These are phyloP conservation scores for Poicephalus gulielmi DNA, from an alignment of 2,113 vertebrate genomes.

Conservation along the genomic window DNA sequence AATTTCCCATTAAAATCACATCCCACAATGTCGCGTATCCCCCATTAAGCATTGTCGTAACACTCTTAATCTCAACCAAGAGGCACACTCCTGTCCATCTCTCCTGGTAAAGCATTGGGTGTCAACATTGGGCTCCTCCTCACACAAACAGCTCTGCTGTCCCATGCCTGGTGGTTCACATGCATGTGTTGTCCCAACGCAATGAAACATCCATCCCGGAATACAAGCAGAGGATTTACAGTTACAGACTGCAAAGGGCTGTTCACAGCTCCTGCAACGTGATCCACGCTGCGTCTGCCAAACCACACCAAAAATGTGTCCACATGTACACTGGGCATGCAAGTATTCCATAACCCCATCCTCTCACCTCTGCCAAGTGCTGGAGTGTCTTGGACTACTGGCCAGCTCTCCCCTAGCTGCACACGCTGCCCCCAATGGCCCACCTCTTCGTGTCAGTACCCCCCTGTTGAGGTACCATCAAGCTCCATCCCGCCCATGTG, in stretches of 20 bases:
- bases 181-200: rapidly evolving
- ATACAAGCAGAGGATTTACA: background rate
- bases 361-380: rapidly evolving
- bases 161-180: rapidly evolving
- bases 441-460: rapidly evolving
- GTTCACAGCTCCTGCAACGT: rapidly evolving
- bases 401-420: background rate
- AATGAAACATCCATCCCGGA: rapidly evolving
- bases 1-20: background rate
- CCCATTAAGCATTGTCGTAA: rapidly evolving
- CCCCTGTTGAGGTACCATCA: background rate
- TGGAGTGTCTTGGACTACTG: rapidly evolving
- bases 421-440: rapidly evolving
- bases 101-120: rapidly evolving
- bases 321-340: rapidly evolving
- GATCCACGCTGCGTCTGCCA: background rate
- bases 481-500: rapidly evolving
- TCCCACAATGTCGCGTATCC: background rate
- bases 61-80: background rate
- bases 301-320: rapidly evolving
- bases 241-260: background rate
- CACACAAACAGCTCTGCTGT: rapidly evolving
- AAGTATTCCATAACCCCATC: background rate
- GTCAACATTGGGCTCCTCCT: background rate
- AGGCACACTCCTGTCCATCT: background rate